phyloP scores from a whole-genome alignment of 2,113 vertebrate species.

The Halichoerus grypus region DNA sequence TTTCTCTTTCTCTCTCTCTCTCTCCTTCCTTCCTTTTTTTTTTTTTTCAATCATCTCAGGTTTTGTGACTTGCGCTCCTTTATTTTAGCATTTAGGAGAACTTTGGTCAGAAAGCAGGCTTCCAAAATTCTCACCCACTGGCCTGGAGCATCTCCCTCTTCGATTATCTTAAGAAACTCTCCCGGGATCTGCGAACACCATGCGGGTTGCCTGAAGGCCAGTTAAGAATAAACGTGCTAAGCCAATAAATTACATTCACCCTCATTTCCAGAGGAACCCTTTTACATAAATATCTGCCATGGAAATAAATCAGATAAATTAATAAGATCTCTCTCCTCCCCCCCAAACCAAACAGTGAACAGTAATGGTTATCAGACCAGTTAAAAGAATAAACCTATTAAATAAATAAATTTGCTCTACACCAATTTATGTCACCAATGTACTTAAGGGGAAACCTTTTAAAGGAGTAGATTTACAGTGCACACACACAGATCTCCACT shows the following conservation, averaged over 20 bases:
- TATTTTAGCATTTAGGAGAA: conserved; percentile 57
- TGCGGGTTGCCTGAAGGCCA: conserved; percentile 77
- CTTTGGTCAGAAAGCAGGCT: conserved; percentile 10
- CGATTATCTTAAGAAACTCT: conserved; percentile 41
- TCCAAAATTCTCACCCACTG: not conserved
- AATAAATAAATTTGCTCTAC: conserved; percentile 88
- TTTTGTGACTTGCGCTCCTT: fast-evolving
- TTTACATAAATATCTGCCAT: conserved; percentile 83
- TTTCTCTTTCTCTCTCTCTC: conserved; percentile 10
- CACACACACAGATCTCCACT: conserved; percentile 85
- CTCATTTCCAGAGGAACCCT: conserved; percentile 83
- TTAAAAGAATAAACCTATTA: conserved; percentile 90
- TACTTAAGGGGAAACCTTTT: conserved; percentile 89
- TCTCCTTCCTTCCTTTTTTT: too few relatives aligned
- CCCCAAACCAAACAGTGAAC: conserved; percentile 84
- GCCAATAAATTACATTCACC: conserved; percentile 84
- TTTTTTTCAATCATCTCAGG: conserved; percentile 16
- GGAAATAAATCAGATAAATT: conserved; percentile 86
- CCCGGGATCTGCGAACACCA: conserved; percentile 62
- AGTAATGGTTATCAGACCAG: conserved; percentile 84
- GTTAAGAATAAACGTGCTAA: conserved; percentile 85
- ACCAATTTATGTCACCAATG: conserved; percentile 87
- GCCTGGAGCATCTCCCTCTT: not conserved
- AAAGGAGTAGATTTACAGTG: conserved; percentile 89
- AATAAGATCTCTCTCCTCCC: conserved; percentile 75